phyloP scores from a whole-genome alignment of 2,888 invertebrate genomes.

The Latrodectus hesperus region DNA sequence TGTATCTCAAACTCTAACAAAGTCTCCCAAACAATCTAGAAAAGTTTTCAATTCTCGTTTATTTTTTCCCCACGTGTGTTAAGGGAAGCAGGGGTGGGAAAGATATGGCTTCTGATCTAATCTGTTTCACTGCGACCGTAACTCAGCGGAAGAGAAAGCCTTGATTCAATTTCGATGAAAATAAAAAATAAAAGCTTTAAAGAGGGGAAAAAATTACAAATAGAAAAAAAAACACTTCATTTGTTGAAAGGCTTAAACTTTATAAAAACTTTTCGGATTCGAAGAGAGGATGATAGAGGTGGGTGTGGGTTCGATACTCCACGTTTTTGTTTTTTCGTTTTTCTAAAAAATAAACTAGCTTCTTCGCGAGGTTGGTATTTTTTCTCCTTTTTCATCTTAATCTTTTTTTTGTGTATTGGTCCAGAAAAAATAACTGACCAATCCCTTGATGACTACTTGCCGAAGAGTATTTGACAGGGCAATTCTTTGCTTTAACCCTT shows the following conservation, averaged over 20 bases:
- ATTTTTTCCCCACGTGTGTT: neutral
- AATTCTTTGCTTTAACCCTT: no score
- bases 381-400: neutral
- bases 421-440: no score
- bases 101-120: conserved; percentile 34
- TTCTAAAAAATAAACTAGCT: neutral
- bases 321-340: neutral
- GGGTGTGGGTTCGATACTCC: neutral
- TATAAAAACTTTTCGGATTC: conserved; percentile 13
- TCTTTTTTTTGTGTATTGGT: neutral
- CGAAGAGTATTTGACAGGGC: no score
- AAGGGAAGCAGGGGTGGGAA: neutral
- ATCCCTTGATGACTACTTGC: no score
- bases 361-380: neutral
- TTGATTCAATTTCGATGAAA: neutral
- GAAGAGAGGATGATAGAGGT: neutral
- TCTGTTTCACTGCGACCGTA: conserved; percentile 22
- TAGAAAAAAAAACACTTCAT: conserved; percentile 18
- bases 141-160: conserved; percentile 16
- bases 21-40: neutral
- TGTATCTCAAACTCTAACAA: neutral
- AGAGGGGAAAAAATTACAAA: neutral
- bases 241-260: conserved; percentile 38
- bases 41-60: neutral
- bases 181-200: neutral